phyloP scores from a whole-genome alignment of 2,888 invertebrate genomes.

The Polylopha cassiicola region DNA sequence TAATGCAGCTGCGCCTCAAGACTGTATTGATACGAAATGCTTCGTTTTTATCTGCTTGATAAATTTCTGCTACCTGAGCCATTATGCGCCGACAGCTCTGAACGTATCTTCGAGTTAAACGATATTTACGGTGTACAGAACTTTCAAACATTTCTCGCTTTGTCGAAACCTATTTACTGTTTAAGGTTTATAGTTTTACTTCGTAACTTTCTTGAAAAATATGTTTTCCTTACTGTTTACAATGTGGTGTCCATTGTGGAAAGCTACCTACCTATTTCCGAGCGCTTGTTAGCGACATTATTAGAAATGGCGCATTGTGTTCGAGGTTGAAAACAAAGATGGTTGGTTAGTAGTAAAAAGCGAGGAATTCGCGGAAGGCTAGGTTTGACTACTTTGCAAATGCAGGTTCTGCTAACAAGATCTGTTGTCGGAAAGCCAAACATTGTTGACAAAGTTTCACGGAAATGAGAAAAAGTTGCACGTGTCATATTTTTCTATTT shows the following conservation, averaged over 20 bases:
- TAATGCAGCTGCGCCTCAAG: constrained; percentile 18
- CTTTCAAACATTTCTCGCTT: too few relatives aligned
- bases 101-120: too few relatives aligned
- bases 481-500: constrained; percentile 19
- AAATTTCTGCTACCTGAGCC: constrained; percentile 2
- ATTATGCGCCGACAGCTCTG: too few relatives aligned
- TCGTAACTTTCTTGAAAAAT: constrained; percentile 39
- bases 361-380: constrained; percentile 48
- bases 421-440: too few relatives aligned
- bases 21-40: constrained; percentile 16
- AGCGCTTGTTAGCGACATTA: constrained; percentile 61
- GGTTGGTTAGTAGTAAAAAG: constrained; percentile 56
- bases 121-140: too few relatives aligned
- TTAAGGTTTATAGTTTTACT: not conserved
- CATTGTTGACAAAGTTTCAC: constrained; percentile 30
- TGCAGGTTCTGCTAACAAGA: constrained; percentile 34
- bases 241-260: constrained; percentile 47
- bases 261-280: constrained; percentile 40
- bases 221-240: constrained; percentile 37
- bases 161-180: too few relatives aligned
- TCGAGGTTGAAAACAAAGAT: constrained; percentile 60
- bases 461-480: constrained; percentile 26
- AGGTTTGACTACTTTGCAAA: constrained; percentile 39
- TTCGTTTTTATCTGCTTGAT: constrained; percentile 5
- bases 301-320: constrained; percentile 62